phyloP scores from a whole-genome alignment of 2,888 invertebrate species.

The Allophyes oxyacanthae region DNA sequence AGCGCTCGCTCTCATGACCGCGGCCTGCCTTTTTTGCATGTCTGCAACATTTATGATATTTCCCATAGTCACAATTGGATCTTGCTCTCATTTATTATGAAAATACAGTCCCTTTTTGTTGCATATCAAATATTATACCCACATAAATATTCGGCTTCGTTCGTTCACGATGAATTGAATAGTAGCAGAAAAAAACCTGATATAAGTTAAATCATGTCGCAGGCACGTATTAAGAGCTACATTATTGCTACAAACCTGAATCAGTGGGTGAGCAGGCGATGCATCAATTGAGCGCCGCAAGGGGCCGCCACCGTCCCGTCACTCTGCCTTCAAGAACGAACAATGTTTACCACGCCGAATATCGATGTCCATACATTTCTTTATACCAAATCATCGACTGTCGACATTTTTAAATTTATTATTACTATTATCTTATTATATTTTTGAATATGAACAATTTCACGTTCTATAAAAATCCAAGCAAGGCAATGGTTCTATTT shows the following conservation, averaged over 20 bases:
- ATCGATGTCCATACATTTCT: conserved; percentile 62
- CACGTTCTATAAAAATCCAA: too few species aligned
- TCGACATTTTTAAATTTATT: conserved; percentile 47
- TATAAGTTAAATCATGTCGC: conserved; percentile 57
- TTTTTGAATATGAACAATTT: conserved; percentile 3
- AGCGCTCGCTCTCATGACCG: neutral
- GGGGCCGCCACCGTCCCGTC: conserved; percentile 78
- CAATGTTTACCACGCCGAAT: conserved; percentile 61
- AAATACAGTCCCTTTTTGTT: conserved; percentile 42
- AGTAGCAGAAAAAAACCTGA: conserved; percentile 53
- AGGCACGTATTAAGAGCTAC: conserved; percentile 58
- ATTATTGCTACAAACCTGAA: conserved; percentile 65
- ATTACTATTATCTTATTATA: conserved; percentile 9
- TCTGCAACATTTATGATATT: conserved; percentile 31
- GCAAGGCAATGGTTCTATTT: too few species aligned
- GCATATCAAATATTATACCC: conserved; percentile 51
- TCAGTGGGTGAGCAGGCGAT: conserved; percentile 77
- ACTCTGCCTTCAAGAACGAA: conserved; percentile 64
- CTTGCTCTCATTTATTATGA: conserved; percentile 51
- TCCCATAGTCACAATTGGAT: conserved; percentile 42
- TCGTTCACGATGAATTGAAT: conserved; percentile 53
- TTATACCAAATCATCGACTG: conserved; percentile 55
- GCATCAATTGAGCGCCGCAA: conserved; percentile 85
- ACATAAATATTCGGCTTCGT: conserved; percentile 48
- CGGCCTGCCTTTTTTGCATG: conserved; percentile 19